Evolutionary conservation across 1,140 invertebrate genomes (phyloP).

Genomic region (Alviniconcha marisindica): DNA sequence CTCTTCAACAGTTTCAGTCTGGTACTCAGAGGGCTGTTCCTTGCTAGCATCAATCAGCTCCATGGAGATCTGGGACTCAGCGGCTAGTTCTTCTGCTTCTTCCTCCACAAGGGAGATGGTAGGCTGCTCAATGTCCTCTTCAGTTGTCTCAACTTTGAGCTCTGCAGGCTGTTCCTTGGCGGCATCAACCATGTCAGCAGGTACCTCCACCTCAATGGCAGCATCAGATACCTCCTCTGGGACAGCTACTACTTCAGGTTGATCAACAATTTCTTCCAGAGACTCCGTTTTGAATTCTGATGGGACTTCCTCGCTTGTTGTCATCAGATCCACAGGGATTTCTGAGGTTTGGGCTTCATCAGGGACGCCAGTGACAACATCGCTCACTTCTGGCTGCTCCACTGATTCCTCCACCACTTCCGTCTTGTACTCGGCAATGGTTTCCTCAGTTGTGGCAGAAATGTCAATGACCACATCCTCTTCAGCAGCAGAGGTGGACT

Average conservation of each 20-base stretch:
- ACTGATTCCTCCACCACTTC: conserved; percentile 39
- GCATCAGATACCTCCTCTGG: conserved; percentile 48
- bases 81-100: conserved; percentile 37
- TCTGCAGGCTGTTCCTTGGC: conserved; percentile 45
- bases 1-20: conserved; percentile 50
- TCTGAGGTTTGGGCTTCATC: conserved; percentile 33
- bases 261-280: conserved; percentile 35
- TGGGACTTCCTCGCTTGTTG: conserved; percentile 29
- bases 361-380: conserved; percentile 14
- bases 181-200: conserved; percentile 43
- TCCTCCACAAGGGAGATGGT: conserved; percentile 37
- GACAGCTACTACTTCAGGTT: conserved; percentile 41
- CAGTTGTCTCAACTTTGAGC: conserved; percentile 47
- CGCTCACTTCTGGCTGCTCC: conserved; percentile 25
- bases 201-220: conserved; percentile 40
- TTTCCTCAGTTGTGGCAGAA: background rate
- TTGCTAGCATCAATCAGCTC: conserved; percentile 50
- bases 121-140: conserved; percentile 43
- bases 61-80: conserved; percentile 47
- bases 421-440: background rate
- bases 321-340: conserved; percentile 26
- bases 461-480: conserved; percentile 26
- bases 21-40: conserved; percentile 45
- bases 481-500: conserved; percentile 25
- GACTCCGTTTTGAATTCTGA: conserved; percentile 39